Evolutionary conservation across 1,140 invertebrate species (phyloP), one percentile per base, ranked within the genome.

Genomic region (Tetranychus urticae): DNA sequence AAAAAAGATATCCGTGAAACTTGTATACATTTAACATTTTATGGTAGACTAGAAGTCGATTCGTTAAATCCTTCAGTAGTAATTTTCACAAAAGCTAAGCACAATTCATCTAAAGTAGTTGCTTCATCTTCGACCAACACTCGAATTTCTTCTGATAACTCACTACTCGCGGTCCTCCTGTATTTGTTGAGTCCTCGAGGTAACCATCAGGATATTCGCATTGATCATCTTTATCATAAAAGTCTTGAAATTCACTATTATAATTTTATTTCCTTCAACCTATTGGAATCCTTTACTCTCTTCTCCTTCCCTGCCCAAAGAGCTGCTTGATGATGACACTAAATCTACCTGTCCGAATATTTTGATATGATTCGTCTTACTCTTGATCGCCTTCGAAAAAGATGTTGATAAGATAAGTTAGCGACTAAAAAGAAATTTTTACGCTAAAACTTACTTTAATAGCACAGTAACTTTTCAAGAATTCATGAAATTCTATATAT

Each of bases 141-240:
- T 52, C 50, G 39, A n/a, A 34, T 35, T 23, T 56, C 57, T 35
- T 65, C 62, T 3, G 60, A 59, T 4, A n/a, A n/a, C 61, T 55
- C 3, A 61, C 61, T 46, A 61, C 59, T n/a, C n/a, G n/a, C 59
- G 65, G 65, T 54, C 62, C 65, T 13, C 37, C 58, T 0, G 34
- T 46, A 34, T 64, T 64, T 23, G 61, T 56, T 42, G 61, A 62
- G 33, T 66, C 65, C 23, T 56, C 48, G 12, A 50, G 42, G 12
- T 64, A 63, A 37, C 55, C 61, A n/a, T 60, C 63, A 61, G 61
- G 59, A 39, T 63, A 63, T 39, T 63, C 62, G 12, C 59, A 55
- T 4, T 58, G 37, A 8, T 62, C 61, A 7, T 62, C 62, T 23
- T 60, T 42, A 35, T 58, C 60, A 13, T 65, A n/a, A n/a, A n/a